Base-by-base conservation (phyloP, 2,797 vertebrate genomes). In the Fundulus diaphanus region DNA sequence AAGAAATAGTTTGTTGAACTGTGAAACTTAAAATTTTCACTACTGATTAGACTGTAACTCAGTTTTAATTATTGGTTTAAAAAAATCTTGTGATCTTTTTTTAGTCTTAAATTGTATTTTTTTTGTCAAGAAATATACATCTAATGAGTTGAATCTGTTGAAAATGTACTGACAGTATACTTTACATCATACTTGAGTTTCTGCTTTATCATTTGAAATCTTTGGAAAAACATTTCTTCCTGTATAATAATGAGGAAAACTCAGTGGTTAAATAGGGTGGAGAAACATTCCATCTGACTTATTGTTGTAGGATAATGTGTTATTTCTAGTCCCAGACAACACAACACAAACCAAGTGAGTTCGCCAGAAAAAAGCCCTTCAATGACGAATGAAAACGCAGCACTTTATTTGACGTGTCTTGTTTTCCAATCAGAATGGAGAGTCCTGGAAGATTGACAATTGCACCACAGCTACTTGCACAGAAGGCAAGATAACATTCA, bases 401-500 rank as follows among this genome's bases (percentile, higher is more conserved):
- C 1, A 5, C 20, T 63, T 35, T 12, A 37, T 37, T 37, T 63
- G 33, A 35, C 20, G 22, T 6, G 4, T 63, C 9, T 76, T 5
- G 0, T 68, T 57, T 8, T 13, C 22, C 7, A 5, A 46, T 13
- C 63, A 98, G 97, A 92, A 89, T 76, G 96, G 96, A 49, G 95
- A 97, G 72, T 91, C 79, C 56, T 96, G 96, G 96, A 68, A 77
- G 5, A 69, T 90, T 74, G 84, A 90, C 48, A 96, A 96, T 73
- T 99, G 97, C 82, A 95, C 94, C 8, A 95, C 83, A 84, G 89
- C 95, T 49, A 88, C 86, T 24, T 99, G 97, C 40, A 85, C 76
- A 15, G 91, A 96, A 82, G 86, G 96, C 40, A 56, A 86, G 1
- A 61, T 96, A 73, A 84, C 72, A 0, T 16, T 94, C 35, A 49